These are phyloP conservation scores for Amphibalanus amphitrite DNA, from an alignment of 1,140 invertebrate species.

Conservation along the genomic window DNA sequence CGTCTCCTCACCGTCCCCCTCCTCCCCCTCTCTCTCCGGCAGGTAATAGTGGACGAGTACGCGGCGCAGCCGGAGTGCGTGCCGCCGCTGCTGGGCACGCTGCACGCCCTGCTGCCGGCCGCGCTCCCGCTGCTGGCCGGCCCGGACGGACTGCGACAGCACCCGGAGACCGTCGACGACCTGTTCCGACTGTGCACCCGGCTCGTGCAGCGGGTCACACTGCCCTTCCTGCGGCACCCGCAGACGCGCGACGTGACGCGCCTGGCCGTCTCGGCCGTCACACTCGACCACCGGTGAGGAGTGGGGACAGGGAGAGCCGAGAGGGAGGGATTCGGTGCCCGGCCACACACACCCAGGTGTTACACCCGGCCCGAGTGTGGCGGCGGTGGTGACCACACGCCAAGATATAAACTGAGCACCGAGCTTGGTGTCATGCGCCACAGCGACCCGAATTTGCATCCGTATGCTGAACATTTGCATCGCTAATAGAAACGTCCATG, in stretches of 20 bases:
- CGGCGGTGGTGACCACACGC: no score
- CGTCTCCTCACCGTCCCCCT: no score
- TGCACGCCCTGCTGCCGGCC: conserved; percentile 65
- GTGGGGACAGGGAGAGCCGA: no score
- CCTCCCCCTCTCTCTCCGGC: conserved; percentile 23
- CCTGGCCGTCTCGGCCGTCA: conserved; percentile 59
- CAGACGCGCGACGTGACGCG: conserved; percentile 55
- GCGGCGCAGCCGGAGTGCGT: conserved; percentile 49
- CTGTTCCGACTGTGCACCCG: conserved; percentile 75
- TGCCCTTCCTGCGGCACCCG: conserved; percentile 54
- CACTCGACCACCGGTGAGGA: conserved; percentile 51
- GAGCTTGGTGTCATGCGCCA: no score
- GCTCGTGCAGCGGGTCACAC: conserved; percentile 68
- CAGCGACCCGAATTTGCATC: no score
- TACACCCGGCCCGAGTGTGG: no score
- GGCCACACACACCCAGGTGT: no score
- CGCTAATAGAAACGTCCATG: no score
- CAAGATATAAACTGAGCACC: no score
- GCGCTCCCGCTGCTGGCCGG: conserved; percentile 62
- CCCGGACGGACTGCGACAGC: conserved; percentile 55
- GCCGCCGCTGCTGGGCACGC: conserved; percentile 59
- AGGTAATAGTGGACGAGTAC: conserved; percentile 91
- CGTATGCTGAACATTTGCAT: no score
- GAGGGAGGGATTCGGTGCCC: no score
- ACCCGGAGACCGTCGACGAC: conserved; percentile 96